phyloP scores from a whole-genome alignment of 2,113 vertebrate species.

The Monopterus albus region DNA sequence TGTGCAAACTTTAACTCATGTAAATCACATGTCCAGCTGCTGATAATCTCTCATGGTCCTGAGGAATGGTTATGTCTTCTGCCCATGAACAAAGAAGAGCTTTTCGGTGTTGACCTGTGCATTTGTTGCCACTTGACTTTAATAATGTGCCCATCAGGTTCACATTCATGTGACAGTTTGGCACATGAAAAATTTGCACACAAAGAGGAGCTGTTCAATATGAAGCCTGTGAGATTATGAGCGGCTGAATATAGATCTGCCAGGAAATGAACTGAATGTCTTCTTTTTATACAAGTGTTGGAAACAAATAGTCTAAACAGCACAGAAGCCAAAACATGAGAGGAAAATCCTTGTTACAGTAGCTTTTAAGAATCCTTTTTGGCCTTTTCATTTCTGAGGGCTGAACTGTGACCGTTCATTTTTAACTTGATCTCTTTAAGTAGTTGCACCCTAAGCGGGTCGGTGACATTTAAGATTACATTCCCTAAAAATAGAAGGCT shows the following conservation, averaged over 20 bases:
- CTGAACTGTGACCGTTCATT: slow-evolving; percentile 1
- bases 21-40: slow-evolving; percentile 24
- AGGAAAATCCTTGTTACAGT: not conserved
- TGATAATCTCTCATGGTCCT: too few species aligned
- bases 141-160: too few species aligned
- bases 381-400: not conserved
- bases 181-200: not conserved
- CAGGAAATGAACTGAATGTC: too few species aligned
- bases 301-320: too few species aligned
- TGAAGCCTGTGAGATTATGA: not conserved
- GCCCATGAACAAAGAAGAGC: too few species aligned
- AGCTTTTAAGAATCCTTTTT: not conserved
- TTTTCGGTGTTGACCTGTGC: too few species aligned
- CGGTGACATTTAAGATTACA: slow-evolving; percentile 78
- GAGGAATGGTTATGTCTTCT: too few species aligned
- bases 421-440: slow-evolving; percentile 56
- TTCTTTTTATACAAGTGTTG: too few species aligned
- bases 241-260: too few species aligned
- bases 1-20: slow-evolving; percentile 8
- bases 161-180: not conserved
- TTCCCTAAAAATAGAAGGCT: slow-evolving; percentile 77
- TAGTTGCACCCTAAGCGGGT: slow-evolving; percentile 38
- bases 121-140: too few species aligned
- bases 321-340: not conserved
- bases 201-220: not conserved